Evolutionary conservation across 1,140 invertebrate genomes (phyloP).

Genomic region (Acyrthosiphon pisum): DNA sequence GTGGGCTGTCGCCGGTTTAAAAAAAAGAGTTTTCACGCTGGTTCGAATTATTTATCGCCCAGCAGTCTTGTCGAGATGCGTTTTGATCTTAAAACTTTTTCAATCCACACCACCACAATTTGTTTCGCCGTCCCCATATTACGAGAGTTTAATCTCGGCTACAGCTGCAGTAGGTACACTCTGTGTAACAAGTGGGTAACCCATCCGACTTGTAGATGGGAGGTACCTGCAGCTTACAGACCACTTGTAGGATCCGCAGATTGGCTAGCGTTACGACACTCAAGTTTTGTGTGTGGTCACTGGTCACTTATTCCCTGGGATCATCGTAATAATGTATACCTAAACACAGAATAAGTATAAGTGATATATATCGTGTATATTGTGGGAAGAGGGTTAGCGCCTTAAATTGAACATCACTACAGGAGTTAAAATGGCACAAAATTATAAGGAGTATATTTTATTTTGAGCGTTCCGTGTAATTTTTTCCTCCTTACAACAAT

Average conservation of each 20-base stretch:
- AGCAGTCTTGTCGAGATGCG: not conserved
- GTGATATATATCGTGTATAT: no score
- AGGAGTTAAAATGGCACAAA: no score
- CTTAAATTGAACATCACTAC: no score
- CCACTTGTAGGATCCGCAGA: not conserved
- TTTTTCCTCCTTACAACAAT: no score
- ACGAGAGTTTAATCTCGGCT: not conserved
- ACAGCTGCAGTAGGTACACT: not conserved
- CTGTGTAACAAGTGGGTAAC: not conserved
- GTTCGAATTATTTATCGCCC: not conserved
- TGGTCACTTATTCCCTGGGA: no score
- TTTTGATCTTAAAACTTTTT: constrained; percentile 14
- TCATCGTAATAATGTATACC: no score
- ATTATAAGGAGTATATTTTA: no score
- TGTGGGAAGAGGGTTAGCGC: no score
- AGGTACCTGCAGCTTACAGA: not conserved
- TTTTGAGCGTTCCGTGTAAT: no score
- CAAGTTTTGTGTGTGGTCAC: not conserved
- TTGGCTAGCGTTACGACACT: not conserved
- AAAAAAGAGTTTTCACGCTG: not conserved
- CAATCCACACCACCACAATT: not conserved
- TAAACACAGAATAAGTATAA: no score
- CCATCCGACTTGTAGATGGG: no score
- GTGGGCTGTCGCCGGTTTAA: not conserved
- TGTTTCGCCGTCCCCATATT: not conserved